Base-by-base conservation (phyloP, 2,888 invertebrate species). In the Drosophila leonis region DNA sequence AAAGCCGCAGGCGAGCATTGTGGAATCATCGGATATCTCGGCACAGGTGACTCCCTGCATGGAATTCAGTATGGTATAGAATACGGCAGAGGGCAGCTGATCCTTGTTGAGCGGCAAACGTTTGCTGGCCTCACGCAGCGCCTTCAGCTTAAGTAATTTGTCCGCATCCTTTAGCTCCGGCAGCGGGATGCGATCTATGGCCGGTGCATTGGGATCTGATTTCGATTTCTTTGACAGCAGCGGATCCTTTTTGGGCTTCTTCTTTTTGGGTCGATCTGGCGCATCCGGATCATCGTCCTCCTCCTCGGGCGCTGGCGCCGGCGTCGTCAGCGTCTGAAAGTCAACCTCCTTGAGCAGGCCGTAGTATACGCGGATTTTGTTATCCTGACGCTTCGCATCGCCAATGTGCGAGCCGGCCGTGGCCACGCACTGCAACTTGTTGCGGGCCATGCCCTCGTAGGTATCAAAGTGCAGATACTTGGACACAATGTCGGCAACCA, bases 161-260 rank as follows among this genome's bases (percentile, higher is more conserved):
- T 99, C 98, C 64, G 96, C 95, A 93, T 99, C 99, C 94, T 95
- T 98, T 95, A 98, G 93, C 93, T 98, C 98, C 27, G 99, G 99
- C 48, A 99, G 93, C 9, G 99, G 98, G 92, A 99, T 98, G 90
- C 99, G 95, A 87, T 97, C 98, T 73, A 95, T 94, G 10, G 97
- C 96, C 33, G 99, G 99, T 24, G 99, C 98, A 94, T 99, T 99
- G 0, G 99, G 99, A 94, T 99, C 99, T 35, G 98, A 97, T 93
- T 98, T 98, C 0, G 98, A 96, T 93, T 98, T 99, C 91, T 98
- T 99, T 72, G 97, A 96, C 90, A 98, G 96, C 12, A 98, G 92
- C 10, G 98, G 97, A 94, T 99, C 98, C 91, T 98, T 98, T 91
- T 98, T 98, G 0, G 97, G 95, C 92, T 98, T 99, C 92, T 99